A percentile compares a stretch with the other conserved stretches of the same genome.
phyloP scores from a whole-genome alignment of 2,888 invertebrate genomes.

The Nephrotoma guestfalica region DNA sequence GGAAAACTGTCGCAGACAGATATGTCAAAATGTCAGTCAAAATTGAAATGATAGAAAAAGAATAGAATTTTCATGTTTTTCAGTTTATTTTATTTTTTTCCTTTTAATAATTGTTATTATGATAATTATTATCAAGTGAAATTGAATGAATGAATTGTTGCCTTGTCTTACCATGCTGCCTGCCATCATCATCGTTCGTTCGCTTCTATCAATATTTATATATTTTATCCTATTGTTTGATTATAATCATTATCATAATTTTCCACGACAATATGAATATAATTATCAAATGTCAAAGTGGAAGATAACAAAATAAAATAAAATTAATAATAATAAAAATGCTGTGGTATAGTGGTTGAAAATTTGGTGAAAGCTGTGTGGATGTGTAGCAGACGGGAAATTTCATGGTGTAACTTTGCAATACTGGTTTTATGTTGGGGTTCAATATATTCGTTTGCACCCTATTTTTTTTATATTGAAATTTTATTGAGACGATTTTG shows the following conservation, averaged over 20 bases:
- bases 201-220: neutral
- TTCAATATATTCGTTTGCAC: too few relatives aligned
- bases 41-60: conserved; percentile 2
- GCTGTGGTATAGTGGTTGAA: neutral
- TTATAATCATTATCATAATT: neutral
- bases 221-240: neutral
- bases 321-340: neutral
- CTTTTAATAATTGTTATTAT: neutral
- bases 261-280: neutral
- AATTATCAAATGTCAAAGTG: neutral
- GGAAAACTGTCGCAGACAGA: conserved; percentile 2
- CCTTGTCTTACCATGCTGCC: neutral
- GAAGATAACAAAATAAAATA: neutral
- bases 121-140: neutral
- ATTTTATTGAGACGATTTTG: too few relatives aligned
- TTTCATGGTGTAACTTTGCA: neutral
- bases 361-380: neutral
- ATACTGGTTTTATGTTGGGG: neutral
- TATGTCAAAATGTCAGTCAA: conserved; percentile 4
- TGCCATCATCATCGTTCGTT: neutral
- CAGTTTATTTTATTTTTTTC: neutral
- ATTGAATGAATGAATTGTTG: neutral
- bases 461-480: too few relatives aligned
- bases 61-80: neutral
- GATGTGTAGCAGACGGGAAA: neutral